phyloP scores from a whole-genome alignment of 2,888 invertebrate species.

The Tortrix viridana region DNA sequence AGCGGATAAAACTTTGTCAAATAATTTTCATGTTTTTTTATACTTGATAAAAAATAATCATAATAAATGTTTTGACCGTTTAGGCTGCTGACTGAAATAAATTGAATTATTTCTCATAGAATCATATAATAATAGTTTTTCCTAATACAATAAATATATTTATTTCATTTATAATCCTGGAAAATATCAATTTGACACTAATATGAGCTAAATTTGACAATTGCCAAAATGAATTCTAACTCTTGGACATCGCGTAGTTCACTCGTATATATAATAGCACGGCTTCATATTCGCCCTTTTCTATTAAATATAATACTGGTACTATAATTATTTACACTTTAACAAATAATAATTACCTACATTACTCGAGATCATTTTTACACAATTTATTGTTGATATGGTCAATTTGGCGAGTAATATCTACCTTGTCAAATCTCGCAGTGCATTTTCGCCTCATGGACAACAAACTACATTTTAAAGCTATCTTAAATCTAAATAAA shows the following conservation, averaged over 20 bases:
- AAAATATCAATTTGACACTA: background rate
- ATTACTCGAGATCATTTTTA: conserved; percentile 46
- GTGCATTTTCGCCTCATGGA: conserved; percentile 50
- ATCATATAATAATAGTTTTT: too few species aligned
- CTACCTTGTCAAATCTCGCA: conserved; percentile 78
- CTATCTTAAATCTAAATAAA: conserved; percentile 25
- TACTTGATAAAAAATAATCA: too few species aligned
- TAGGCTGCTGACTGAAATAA: too few species aligned
- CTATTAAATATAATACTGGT: conserved; percentile 17
- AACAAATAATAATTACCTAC: conserved; percentile 35
- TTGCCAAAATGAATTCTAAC: too few species aligned
- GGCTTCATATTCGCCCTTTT: background rate
- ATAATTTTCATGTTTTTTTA: too few species aligned
- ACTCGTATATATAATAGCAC: background rate
- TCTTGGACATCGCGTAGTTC: background rate
- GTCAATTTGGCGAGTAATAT: conserved; percentile 56
- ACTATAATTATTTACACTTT: conserved; percentile 22
- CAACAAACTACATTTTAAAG: conserved; percentile 14
- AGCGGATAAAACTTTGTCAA: too few species aligned
- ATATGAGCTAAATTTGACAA: conserved; percentile 1
- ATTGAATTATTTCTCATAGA: too few species aligned
- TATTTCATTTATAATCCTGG: too few species aligned
- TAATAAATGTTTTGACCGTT: too few species aligned
- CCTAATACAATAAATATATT: too few species aligned
- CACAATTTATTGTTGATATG: conserved; percentile 53